These are phyloP conservation scores for Euwallacea similis DNA, from an alignment of 1,140 invertebrate genomes.

Conservation along the genomic window DNA sequence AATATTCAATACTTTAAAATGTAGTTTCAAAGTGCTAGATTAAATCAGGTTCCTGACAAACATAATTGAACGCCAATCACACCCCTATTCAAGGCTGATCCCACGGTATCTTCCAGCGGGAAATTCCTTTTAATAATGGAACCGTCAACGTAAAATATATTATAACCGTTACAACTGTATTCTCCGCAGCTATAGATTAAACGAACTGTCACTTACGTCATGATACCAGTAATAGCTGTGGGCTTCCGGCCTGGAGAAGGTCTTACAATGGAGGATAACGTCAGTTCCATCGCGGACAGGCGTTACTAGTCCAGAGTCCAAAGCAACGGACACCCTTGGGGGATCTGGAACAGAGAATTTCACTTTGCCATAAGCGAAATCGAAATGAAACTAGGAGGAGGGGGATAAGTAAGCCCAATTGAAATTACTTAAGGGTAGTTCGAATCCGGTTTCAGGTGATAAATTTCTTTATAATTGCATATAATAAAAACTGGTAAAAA, in stretches of 20 bases:
- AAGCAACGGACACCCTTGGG: slow-evolving; percentile 48
- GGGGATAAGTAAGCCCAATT: too few relatives aligned
- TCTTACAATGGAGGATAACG: slow-evolving; percentile 60
- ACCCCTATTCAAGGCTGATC: background rate
- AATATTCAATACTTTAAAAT: too few relatives aligned
- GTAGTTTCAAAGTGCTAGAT: too few relatives aligned
- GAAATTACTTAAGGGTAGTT: too few relatives aligned
- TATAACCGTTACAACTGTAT: slow-evolving; percentile 9
- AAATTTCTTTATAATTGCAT: too few relatives aligned
- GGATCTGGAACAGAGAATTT: slow-evolving; percentile 48
- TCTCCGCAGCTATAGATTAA: slow-evolving; percentile 20
- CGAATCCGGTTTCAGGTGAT: too few relatives aligned
- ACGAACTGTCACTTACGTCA: slow-evolving; percentile 57
- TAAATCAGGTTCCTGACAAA: too few relatives aligned
- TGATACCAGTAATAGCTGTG: slow-evolving; percentile 61
- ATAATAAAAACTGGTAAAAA: too few relatives aligned
- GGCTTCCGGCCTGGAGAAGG: slow-evolving; percentile 60
- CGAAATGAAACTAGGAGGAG: too few relatives aligned
- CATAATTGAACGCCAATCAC: too few relatives aligned
- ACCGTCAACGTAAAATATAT: slow-evolving; percentile 9
- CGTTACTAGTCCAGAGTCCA: slow-evolving; percentile 49
- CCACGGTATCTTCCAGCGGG: background rate
- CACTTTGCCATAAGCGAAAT: background rate
- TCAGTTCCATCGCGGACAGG: slow-evolving; percentile 60
- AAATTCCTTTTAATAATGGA: slow-evolving; percentile 5